Conservation (phyloP, 2,113 vertebrate genomes). For the Tachysurus fulvidraco region DNA sequence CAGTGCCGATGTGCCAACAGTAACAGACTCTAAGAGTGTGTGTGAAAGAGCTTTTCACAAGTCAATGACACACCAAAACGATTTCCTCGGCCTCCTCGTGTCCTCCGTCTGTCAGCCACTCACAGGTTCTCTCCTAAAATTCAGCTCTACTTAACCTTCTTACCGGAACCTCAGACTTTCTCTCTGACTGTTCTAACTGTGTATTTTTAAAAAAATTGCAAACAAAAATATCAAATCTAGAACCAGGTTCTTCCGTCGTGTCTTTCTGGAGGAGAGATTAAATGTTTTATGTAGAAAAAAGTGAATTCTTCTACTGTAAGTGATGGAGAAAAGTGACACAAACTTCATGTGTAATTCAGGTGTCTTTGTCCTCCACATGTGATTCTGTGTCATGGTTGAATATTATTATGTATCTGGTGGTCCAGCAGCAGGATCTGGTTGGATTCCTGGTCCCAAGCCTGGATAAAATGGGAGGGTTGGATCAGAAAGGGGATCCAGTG, state of each 20-base stretch:
- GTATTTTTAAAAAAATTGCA: not conserved
- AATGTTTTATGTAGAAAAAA: not conserved
- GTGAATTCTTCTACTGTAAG: not conserved
- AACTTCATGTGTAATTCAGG: not conserved
- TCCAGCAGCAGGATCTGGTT: no score
- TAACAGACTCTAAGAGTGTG: constrained; percentile 49
- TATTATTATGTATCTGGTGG: no score
- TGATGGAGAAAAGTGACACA: not conserved
- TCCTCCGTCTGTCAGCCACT: constrained; percentile 10
- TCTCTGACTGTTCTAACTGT: not conserved
- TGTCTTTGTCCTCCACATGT: not conserved
- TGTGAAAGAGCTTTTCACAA: constrained; percentile 59
- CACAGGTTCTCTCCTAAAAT: not conserved
- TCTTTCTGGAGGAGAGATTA: not conserved
- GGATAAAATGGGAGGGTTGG: no score
- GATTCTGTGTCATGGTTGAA: no score
- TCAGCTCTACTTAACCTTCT: not conserved
- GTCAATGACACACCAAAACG: constrained; percentile 42
- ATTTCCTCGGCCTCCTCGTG: constrained; percentile 49
- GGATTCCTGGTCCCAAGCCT: no score
- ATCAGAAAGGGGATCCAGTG: no score
- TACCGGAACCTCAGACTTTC: not conserved
- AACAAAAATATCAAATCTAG: not conserved
- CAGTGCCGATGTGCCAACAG: constrained; percentile 45
- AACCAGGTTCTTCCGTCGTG: not conserved